Evolutionary conservation across 1,140 invertebrate genomes (phyloP), one percentile per base, ranked within the genome.

Genomic region (Homalodisca vitripennis): DNA sequence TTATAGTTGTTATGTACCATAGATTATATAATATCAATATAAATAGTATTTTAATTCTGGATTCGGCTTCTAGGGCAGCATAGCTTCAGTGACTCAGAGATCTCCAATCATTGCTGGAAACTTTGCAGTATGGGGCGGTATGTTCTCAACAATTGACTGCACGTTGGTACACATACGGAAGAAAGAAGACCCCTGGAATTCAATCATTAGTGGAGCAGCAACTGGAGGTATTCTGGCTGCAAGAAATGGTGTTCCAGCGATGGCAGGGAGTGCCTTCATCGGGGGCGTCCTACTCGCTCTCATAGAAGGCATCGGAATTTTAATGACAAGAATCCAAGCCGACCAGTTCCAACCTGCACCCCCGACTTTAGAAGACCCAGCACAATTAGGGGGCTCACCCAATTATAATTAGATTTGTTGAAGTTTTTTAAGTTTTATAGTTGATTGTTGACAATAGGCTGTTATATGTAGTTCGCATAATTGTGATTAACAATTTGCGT

Each of bases 111-210:
- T 96, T 66, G 97, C 94, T 57, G 95, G 95, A 74, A 94, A 93
- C 78, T 97, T 97, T 85, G 94, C 93, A 3, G 87, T 95, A 53
- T 97, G 94, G 94, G 94, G 94, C 74, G 94, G 95, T 17, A 88
- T 98, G 82, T 99, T 99, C 79, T 98, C 95, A 46, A 94, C 95
- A 41, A 97, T 98, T 71, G 98, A 99, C 78, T 99, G 98, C 80
- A 89, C 94, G 51, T 81, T 99, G 70, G 94, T 98, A 17, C 93
- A 97, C 78, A 84, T 98, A 97, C 34, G 73, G 6, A 93, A 97
- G 80, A 99, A 99, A 78, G 98, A 99, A 86, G 96, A 98, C 81
- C 95, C 95, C 0, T 98, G 95, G 94, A 98, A 96, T 81, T 98
- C 95, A 0, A 99, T 99, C 41, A 94, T 95, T 68, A 98, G 95